Evolutionary conservation across 2,888 invertebrate genomes (phyloP).

Genomic region (Gastrophysa polygoni): DNA sequence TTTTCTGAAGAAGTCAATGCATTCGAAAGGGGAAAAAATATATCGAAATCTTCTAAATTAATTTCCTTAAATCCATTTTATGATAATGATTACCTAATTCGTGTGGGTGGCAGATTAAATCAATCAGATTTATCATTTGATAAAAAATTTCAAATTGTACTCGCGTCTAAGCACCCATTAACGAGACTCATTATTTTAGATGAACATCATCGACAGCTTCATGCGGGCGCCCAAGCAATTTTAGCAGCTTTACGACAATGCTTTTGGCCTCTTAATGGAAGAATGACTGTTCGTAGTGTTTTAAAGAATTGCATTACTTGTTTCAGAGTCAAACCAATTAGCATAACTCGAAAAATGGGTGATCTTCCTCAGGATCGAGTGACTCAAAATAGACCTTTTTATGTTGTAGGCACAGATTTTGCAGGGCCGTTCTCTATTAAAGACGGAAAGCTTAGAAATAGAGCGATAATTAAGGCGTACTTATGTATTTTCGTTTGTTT

Average conservation of each 20-base stretch:
- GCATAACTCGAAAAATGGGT: conserved; percentile 21
- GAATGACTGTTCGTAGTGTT: conserved; percentile 19
- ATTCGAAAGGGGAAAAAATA: background rate
- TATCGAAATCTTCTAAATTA: no score
- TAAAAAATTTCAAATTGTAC: background rate
- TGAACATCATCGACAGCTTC: conserved; percentile 5
- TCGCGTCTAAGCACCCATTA: background rate
- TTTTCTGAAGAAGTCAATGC: background rate
- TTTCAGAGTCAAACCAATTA: conserved; percentile 17
- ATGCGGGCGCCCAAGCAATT: background rate
- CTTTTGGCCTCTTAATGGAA: conserved; percentile 9
- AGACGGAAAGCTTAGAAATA: conserved; percentile 26
- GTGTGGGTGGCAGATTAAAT: background rate
- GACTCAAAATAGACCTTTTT: conserved; percentile 29
- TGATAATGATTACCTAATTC: conserved; percentile 7
- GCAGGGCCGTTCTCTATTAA: conserved; percentile 34
- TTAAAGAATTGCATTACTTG: conserved; percentile 22
- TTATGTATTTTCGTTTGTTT: conserved; percentile 38
- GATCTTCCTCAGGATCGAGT: conserved; percentile 26
- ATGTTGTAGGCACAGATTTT: conserved; percentile 31
- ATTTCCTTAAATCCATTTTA: no score
- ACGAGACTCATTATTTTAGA: background rate
- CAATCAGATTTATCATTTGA: conserved; percentile 6
- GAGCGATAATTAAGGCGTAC: conserved; percentile 29
- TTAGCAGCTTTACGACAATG: background rate